A percentile compares a stretch with the other conserved stretches of the same genome.
phyloP scores from a whole-genome alignment of 2,113 vertebrate genomes.

The Tyrannus savana region DNA sequence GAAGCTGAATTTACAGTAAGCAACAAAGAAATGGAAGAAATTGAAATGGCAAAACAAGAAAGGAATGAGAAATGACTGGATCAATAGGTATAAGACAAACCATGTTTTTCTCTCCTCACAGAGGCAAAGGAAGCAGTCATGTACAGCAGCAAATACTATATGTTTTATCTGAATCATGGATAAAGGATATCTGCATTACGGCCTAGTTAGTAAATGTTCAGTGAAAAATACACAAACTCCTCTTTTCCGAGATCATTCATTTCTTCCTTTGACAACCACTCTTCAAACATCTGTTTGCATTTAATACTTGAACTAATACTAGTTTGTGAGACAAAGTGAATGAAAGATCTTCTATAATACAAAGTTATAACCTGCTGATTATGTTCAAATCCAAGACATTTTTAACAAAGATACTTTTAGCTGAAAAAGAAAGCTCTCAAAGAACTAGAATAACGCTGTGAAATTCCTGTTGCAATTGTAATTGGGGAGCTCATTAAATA shows the following conservation, averaged over 20 bases:
- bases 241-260: not conserved
- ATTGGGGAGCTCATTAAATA: slow-evolving; percentile 12
- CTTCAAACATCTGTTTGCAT: not conserved
- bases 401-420: not conserved
- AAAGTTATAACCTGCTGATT: not conserved
- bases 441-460: not conserved
- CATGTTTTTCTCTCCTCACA: not conserved
- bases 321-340: not conserved
- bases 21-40: not conserved
- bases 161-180: not conserved
- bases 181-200: not conserved
- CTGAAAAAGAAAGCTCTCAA: not conserved
- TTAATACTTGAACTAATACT: not conserved
- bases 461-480: not conserved
- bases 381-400: not conserved
- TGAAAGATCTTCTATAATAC: not conserved
- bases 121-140: not conserved
- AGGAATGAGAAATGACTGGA: not conserved
- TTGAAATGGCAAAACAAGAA: not conserved
- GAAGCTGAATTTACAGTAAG: not conserved
- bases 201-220: not conserved
- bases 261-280: not conserved
- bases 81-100: not conserved
- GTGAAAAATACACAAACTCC: not conserved
- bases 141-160: not conserved